A percentile compares a stretch with the other conserved stretches of the same genome.
Conservation (phyloP, 2,888 invertebrate species). For the Chirona hameri region DNA sequence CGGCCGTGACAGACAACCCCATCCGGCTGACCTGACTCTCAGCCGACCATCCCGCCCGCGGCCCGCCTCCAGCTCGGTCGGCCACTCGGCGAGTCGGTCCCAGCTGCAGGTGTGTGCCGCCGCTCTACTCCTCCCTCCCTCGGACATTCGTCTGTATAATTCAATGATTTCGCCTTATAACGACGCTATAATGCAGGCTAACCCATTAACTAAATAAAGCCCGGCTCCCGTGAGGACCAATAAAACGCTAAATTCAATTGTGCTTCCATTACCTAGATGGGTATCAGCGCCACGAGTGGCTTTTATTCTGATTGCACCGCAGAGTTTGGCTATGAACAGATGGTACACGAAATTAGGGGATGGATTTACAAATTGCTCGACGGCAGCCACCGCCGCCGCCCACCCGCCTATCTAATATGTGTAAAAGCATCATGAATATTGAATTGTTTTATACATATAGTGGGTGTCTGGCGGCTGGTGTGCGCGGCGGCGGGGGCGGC, state of each 20-base stretch:
- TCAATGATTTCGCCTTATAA: conserved; percentile 29
- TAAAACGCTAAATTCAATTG: conserved; percentile 29
- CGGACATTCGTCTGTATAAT: conserved; percentile 26
- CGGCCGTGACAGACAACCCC: too few species aligned
- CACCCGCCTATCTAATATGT: background rate
- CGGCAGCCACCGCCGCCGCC: background rate
- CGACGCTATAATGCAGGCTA: conserved; percentile 29
- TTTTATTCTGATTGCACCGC: conserved; percentile 29
- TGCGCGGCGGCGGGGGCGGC: background rate
- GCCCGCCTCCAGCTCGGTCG: background rate
- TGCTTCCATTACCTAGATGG: conserved; percentile 28
- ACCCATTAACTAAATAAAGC: conserved; percentile 28
- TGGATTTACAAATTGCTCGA: conserved; percentile 11
- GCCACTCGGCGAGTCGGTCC: background rate
- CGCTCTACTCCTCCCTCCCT: background rate
- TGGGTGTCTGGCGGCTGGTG: too few species aligned
- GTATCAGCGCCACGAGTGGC: conserved; percentile 22
- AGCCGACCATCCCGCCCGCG: background rate
- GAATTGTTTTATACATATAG: conserved; percentile 4
- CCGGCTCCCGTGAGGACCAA: conserved; percentile 23
- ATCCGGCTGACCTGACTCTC: too few species aligned
- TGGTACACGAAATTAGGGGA: conserved; percentile 26
- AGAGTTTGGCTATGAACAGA: conserved; percentile 28
- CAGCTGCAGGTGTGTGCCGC: background rate
- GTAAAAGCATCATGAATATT: conserved; percentile 12